Percentiles rank a stretch among this genome's conserved stretches.
Evolutionary conservation across 2,113 vertebrate genomes (phyloP).

Genomic region (Ciconia boyciana): DNA sequence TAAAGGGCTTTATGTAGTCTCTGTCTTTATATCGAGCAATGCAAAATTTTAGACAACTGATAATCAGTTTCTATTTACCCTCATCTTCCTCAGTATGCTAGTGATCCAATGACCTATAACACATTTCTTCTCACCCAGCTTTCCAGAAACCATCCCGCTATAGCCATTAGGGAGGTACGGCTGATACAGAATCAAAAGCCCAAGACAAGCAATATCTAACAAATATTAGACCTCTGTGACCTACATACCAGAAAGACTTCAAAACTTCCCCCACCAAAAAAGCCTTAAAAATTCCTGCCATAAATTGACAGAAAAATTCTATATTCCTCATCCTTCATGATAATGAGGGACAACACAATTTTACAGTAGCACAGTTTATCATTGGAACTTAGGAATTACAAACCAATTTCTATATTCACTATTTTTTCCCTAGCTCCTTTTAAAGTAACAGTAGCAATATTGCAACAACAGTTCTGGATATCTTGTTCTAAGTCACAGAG

Average conservation of each 20-base stretch:
- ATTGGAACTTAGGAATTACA: background rate
- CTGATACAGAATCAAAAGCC: background rate
- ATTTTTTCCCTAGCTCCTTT: background rate
- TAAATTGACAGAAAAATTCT: background rate
- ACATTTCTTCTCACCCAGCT: background rate
- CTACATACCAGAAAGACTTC: background rate
- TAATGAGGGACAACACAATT: background rate
- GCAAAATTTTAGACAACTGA: background rate
- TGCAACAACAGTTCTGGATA: background rate
- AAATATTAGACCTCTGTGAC: background rate
- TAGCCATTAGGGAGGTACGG: fast-evolving
- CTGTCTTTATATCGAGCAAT: background rate
- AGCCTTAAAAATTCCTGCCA: background rate
- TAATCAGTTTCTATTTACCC: background rate
- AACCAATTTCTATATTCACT: background rate
- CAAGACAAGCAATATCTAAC: background rate
- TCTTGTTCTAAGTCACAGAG: background rate
- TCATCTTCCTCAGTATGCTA: background rate
- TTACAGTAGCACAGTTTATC: background rate
- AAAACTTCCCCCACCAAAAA: background rate
- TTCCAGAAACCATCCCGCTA: background rate
- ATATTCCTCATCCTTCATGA: background rate
- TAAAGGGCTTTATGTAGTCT: background rate
- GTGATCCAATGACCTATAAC: fast-evolving
- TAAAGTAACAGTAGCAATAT: background rate